A percentile compares a stretch with the other conserved stretches of the same genome.
phyloP scores from a whole-genome alignment of 64 coral and sea anemone species.

The Stylophora pistillata region DNA sequence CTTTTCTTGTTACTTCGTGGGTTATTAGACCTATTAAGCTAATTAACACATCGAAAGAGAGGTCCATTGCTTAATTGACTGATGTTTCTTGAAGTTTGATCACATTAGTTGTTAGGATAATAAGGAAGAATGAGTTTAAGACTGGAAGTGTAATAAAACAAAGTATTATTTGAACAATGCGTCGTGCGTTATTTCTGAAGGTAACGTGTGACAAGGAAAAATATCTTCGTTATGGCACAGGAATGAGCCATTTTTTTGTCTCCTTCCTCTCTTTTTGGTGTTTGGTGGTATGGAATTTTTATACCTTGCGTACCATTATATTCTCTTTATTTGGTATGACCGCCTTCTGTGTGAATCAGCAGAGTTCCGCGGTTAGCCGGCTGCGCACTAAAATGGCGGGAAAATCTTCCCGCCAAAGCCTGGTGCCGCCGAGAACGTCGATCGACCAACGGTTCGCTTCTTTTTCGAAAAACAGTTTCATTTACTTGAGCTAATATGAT shows the following conservation, averaged over 20 bases:
- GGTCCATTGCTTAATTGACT: too few relatives aligned
- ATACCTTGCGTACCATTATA: background rate
- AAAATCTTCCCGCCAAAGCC: conserved; percentile 56
- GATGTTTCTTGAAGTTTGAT: background rate
- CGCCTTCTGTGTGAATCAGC: background rate
- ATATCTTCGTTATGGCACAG: too few relatives aligned
- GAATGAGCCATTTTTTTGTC: too few relatives aligned
- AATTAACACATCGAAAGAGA: too few relatives aligned
- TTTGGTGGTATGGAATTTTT: background rate
- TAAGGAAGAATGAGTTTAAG: background rate
- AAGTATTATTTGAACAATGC: background rate
- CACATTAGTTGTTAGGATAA: background rate
- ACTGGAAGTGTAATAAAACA: background rate
- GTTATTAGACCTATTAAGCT: too few relatives aligned
- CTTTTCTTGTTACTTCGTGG: too few relatives aligned
- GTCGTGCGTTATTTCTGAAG: background rate
- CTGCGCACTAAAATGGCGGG: background rate
- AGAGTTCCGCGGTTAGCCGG: background rate
- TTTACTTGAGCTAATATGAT: background rate
- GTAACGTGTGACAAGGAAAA: too few relatives aligned
- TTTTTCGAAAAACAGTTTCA: background rate
- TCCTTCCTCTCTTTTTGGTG: background rate
- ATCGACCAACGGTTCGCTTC: background rate
- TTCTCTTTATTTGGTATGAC: background rate
- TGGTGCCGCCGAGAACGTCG: background rate